A percentile compares a stretch with the other conserved stretches of the same genome.
phyloP scores from a whole-genome alignment of 2,797 vertebrate genomes.

The Aldrovandia affinis region DNA sequence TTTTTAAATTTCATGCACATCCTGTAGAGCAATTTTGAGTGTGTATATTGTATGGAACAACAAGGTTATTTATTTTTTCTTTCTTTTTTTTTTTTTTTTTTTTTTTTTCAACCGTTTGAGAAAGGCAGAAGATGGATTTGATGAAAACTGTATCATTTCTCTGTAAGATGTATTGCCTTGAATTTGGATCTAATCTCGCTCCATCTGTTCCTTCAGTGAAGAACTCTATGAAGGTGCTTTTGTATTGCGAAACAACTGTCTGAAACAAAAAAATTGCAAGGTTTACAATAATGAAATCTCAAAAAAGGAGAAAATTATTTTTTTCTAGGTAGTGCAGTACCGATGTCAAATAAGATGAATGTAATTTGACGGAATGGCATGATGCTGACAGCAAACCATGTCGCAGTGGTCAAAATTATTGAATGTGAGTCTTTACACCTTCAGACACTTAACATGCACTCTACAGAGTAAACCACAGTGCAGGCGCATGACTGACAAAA shows the following conservation, averaged over 20 bases:
- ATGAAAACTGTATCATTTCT: constrained; percentile 35
- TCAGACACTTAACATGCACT: constrained; percentile 51
- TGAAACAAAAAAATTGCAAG: constrained; percentile 33
- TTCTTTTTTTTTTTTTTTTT: too few species aligned
- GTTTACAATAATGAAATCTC: constrained; percentile 49
- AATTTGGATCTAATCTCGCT: constrained; percentile 50
- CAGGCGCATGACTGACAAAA: constrained; percentile 56
- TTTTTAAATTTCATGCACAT: constrained; percentile 13
- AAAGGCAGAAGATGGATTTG: constrained; percentile 27
- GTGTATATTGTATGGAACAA: constrained; percentile 9
- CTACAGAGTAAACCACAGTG: constrained; percentile 44
- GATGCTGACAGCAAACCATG: constrained; percentile 44
- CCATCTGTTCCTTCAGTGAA: constrained; percentile 45
- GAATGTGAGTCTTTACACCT: constrained; percentile 45
- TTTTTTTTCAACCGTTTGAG: constrained; percentile 11
- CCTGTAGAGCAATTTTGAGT: constrained; percentile 24
- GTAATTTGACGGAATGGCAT: constrained; percentile 51
- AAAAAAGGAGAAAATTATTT: constrained; percentile 58
- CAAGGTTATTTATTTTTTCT: constrained; percentile 11
- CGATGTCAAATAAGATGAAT: constrained; percentile 59
- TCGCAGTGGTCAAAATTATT: constrained; percentile 50
- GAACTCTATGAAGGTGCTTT: constrained; percentile 46
- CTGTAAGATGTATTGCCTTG: constrained; percentile 32
- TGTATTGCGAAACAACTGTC: constrained; percentile 34
- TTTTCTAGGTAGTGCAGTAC: constrained; percentile 41